Conservation (phyloP, 1,140 invertebrate species). For the Agrypnia vestita region DNA sequence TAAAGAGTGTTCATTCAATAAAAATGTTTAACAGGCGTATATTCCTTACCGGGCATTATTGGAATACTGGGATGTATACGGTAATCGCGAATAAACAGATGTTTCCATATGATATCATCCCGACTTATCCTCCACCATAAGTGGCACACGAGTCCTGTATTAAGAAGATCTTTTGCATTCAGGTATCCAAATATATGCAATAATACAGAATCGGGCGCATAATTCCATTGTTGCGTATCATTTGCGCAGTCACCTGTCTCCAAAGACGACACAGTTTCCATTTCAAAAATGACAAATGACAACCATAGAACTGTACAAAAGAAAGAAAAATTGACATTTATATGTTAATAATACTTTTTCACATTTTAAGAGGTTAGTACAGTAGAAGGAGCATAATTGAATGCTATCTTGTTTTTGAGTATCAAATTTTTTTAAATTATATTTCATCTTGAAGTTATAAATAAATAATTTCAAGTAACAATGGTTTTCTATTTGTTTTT, state of each 20-base stretch:
- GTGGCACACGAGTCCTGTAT: constrained; percentile 34
- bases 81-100: constrained; percentile 49
- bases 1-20: background rate
- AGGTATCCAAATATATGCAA: constrained; percentile 49
- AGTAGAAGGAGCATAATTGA: too few relatives aligned
- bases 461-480: too few relatives aligned
- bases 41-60: constrained; percentile 48
- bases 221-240: constrained; percentile 39
- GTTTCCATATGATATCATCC: constrained; percentile 53
- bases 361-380: background rate
- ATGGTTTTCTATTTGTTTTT: too few relatives aligned
- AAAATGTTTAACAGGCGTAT: constrained; percentile 1
- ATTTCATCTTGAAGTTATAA: too few relatives aligned
- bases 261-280: constrained; percentile 5
- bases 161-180: constrained; percentile 41
- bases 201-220: constrained; percentile 49
- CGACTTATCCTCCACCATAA: constrained; percentile 45
- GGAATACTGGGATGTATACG: constrained; percentile 40
- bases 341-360: background rate
- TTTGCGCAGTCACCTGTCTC: constrained; percentile 28
- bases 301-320: background rate
- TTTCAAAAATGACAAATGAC: constrained; percentile 30
- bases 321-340: background rate
- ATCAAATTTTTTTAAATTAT: too few relatives aligned
- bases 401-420: too few relatives aligned